Conservation (phyloP, 2,888 invertebrate species). For the Drosophila multiciliata region DNA sequence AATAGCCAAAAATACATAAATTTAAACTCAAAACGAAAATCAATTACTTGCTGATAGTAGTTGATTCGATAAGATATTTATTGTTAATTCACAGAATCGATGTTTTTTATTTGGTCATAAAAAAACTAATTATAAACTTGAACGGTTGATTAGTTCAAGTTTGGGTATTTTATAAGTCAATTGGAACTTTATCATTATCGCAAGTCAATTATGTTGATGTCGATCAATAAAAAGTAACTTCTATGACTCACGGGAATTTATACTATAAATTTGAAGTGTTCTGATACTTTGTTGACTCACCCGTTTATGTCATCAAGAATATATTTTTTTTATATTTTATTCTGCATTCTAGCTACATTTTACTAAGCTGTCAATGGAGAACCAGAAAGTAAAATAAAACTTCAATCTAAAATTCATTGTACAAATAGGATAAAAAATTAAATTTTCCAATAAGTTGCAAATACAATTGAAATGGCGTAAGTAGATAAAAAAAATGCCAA, state of each 20-base stretch:
- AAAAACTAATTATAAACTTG: neutral
- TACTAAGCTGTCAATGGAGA: neutral
- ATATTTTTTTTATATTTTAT: neutral
- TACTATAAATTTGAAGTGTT: neutral
- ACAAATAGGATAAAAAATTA: neutral
- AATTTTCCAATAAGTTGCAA: neutral
- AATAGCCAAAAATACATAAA: neutral
- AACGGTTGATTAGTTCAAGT: neutral
- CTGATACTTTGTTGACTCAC: neutral
- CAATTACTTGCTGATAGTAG: neutral
- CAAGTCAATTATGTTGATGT: too few species aligned
- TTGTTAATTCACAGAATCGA: neutral
- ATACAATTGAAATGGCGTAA: slow-evolving; percentile 24
- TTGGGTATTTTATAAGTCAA: neutral
- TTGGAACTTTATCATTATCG: neutral
- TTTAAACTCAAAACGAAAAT: neutral
- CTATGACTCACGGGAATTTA: neutral
- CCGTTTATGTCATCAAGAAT: neutral
- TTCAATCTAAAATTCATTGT: neutral
- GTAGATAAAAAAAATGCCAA: neutral
- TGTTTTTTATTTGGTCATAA: neutral
- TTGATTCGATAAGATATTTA: neutral
- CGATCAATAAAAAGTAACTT: neutral
- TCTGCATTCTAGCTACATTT: neutral
- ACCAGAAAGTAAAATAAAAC: too few species aligned